A percentile compares a stretch with the other conserved stretches of the same genome.
phyloP scores from a whole-genome alignment of 2,888 invertebrate species.

The Tipula vernalis region DNA sequence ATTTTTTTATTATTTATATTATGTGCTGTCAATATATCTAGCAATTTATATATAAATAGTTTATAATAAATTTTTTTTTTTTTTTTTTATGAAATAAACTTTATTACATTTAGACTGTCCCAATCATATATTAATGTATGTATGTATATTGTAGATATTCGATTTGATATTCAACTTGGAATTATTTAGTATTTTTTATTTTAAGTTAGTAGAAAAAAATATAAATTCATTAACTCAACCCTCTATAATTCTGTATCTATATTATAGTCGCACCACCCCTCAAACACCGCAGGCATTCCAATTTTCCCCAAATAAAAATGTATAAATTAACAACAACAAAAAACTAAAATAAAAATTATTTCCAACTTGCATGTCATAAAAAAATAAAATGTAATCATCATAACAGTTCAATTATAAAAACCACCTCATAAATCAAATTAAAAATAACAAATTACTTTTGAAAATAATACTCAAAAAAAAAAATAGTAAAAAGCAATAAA shows the following conservation, averaged over 20 bases:
- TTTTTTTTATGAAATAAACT: not conserved
- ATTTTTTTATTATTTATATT: not conserved
- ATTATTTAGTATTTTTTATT: not conserved
- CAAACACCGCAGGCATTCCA: not conserved
- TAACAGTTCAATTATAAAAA: conserved; percentile 4
- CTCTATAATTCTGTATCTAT: not conserved
- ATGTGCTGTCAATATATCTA: not conserved
- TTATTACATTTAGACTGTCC: not conserved
- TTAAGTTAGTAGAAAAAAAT: not conserved
- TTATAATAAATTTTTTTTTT: too few relatives aligned
- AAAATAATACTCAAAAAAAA: not conserved
- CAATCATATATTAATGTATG: not conserved
- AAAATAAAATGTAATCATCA: not conserved
- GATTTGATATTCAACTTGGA: not conserved
- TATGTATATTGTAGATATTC: too few relatives aligned
- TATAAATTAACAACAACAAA: not conserved
- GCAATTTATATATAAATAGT: not conserved
- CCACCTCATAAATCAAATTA: conserved; percentile 4
- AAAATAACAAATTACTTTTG: conserved; percentile 4
- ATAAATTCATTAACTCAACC: not conserved
- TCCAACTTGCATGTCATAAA: not conserved
- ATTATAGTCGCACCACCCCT: not conserved
- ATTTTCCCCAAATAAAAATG: not conserved
- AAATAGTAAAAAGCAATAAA: not conserved
- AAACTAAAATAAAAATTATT: not conserved